Evolutionary conservation across 2,113 vertebrate genomes (phyloP), one percentile per base, ranked within the genome.

Genomic region (Speoplatyrhinus poulsoni): DNA sequence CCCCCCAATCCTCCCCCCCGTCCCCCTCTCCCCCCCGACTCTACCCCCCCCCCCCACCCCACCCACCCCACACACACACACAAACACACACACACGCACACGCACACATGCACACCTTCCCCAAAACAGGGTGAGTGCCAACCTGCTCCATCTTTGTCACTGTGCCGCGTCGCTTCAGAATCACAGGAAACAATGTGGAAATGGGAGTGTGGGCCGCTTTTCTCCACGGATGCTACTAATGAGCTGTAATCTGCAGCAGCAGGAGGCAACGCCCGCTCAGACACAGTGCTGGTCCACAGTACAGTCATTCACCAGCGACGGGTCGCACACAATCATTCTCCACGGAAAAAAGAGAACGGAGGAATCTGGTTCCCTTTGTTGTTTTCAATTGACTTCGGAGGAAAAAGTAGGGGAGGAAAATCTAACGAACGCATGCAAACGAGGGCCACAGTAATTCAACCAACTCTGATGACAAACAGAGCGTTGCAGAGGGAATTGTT

Each of bases 241-340:
- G 87, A 89, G 83, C 89, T 85, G 84, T 89, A 90, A 90, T 91
- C 83, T 87, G 79, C 64, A 83, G 76, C 87, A 82, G 85, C 83
- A 69, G 88, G 88, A 85, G 81, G 87, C 75, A 49, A 65, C 56
- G 80, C 66, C 79, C 78, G 76, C 87, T 83, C 67, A 61, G 79
- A 70, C 62, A 88, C 81, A 87, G 70, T 64, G 67, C 77, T 72
- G 70, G 77, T 82, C 67, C 86, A 86, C 32, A 60, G 70, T 77
- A 68, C 79, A 65, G 72, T 82, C 41, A 62, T 70, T 67, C 48
- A 0, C 82, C 77, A 60, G 78, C 76, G 65, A 56, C 65, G 26
- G 63, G 76, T 76, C 64, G 69, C 64, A 71, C 66, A 76, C 62
- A 65, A 65, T 76, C 33, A 61, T 80, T 79, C 80, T 50, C 58